Evolutionary conservation across 2,113 vertebrate genomes (phyloP).

Genomic region (Candoia aspera): DNA sequence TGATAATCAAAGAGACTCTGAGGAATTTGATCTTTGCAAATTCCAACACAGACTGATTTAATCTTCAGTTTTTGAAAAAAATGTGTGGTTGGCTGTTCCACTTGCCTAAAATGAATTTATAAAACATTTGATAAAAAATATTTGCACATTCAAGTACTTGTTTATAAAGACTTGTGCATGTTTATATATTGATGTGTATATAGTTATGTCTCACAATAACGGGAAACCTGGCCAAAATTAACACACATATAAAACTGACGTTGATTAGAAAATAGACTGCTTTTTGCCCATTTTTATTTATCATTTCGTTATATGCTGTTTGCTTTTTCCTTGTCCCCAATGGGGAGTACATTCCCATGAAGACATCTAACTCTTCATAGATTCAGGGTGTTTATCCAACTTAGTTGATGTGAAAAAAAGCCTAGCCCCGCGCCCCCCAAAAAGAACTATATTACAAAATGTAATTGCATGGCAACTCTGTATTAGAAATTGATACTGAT

Average conservation of each 20-base stretch:
- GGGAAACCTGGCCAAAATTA: background rate
- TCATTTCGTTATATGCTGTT: background rate
- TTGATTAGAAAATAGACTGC: background rate
- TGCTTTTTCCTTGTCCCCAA: background rate
- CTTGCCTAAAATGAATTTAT: background rate
- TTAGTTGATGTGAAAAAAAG: background rate
- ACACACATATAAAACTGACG: background rate
- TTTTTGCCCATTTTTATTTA: background rate
- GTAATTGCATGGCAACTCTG: background rate
- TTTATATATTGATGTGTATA: background rate
- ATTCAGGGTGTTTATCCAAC: background rate
- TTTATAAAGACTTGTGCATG: background rate
- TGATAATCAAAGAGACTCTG: background rate
- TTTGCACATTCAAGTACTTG: background rate
- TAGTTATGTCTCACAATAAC: background rate
- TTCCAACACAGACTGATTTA: background rate
- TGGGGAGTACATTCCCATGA: background rate
- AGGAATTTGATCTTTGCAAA: background rate
- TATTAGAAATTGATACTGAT: slow-evolving; percentile 2
- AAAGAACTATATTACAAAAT: background rate
- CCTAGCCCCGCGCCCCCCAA: background rate
- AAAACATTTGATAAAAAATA: background rate
- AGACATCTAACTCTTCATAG: background rate
- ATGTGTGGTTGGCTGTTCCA: background rate
- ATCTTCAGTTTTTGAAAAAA: background rate